Conservation (phyloP, 2,797 vertebrate genomes). For the Betta splendens region DNA sequence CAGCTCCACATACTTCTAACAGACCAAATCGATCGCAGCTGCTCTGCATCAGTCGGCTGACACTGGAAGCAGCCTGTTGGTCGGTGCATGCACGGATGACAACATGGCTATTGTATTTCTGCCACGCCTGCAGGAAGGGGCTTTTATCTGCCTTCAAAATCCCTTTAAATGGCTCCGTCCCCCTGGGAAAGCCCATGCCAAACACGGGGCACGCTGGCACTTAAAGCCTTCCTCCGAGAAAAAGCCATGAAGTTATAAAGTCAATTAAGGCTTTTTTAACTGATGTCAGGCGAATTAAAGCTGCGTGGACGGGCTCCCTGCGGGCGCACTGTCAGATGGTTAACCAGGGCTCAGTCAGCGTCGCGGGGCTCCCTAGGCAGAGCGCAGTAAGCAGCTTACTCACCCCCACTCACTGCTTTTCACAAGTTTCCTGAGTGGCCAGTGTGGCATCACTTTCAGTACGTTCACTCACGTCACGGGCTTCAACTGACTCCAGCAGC, state of each 20-base stretch:
- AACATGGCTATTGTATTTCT: slow-evolving; percentile 76
- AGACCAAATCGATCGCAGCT: slow-evolving; percentile 60
- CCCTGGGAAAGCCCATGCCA: slow-evolving; percentile 51
- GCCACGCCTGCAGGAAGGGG: slow-evolving; percentile 58
- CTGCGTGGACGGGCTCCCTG: slow-evolving; percentile 53
- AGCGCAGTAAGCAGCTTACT: slow-evolving; percentile 66
- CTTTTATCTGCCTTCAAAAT: slow-evolving; percentile 74
- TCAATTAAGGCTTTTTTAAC: slow-evolving; percentile 72
- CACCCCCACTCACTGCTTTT: slow-evolving; percentile 50
- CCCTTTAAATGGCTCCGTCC: slow-evolving; percentile 69
- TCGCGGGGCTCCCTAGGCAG: slow-evolving; percentile 55
- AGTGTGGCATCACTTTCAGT: slow-evolving; percentile 13
- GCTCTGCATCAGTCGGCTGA: slow-evolving; percentile 67
- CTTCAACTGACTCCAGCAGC: no score
- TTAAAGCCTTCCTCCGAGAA: slow-evolving; percentile 70
- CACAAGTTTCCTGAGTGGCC: slow-evolving; percentile 28
- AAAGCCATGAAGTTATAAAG: slow-evolving; percentile 73
- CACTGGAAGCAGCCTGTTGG: slow-evolving; percentile 55
- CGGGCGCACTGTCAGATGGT: slow-evolving; percentile 65
- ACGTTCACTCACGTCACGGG: not conserved
- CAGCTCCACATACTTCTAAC: slow-evolving; percentile 57
- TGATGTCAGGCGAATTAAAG: slow-evolving; percentile 72
- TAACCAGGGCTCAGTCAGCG: slow-evolving; percentile 64
- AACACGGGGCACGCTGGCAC: slow-evolving; percentile 61
- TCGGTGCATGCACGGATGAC: slow-evolving; percentile 66